Conservation (phyloP, 2,113 vertebrate species). For the Dendrocopos noguchii region DNA sequence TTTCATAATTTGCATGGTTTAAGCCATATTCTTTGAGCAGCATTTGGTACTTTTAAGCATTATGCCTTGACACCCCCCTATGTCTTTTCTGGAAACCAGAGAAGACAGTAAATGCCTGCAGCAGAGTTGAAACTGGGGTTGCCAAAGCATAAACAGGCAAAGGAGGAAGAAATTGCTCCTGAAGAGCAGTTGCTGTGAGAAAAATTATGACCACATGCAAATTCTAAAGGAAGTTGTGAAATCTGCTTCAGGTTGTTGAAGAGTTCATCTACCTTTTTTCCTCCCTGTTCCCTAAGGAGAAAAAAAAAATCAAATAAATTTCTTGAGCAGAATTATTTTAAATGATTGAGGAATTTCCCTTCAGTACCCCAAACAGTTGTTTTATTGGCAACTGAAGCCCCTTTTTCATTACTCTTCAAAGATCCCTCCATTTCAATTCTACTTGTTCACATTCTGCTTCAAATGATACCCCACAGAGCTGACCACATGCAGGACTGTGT, state of each 20-base stretch:
- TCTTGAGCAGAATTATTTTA: conserved; percentile 24
- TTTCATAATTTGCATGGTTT: not conserved
- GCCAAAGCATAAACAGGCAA: not conserved
- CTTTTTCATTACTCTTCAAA: conserved; percentile 70
- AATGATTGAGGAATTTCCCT: conserved; percentile 31
- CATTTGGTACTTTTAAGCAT: not conserved
- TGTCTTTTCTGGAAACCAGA: not conserved
- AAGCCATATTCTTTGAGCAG: not conserved
- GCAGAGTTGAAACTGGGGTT: not conserved
- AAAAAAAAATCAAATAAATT: not conserved
- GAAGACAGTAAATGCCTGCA: not conserved
- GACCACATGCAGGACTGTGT: conserved; percentile 71
- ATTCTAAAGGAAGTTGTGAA: not conserved
- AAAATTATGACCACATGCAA: conserved; percentile 8
- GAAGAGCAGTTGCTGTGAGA: not conserved
- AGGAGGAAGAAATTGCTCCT: not conserved
- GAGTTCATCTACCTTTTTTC: not conserved
- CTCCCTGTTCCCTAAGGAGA: not conserved
- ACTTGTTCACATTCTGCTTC: conserved; percentile 76
- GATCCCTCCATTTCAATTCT: conserved; percentile 67
- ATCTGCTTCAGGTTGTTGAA: not conserved
- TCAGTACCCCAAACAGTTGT: conserved; percentile 59
- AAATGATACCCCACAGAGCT: conserved; percentile 69
- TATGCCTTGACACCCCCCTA: not conserved
- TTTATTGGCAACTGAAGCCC: conserved; percentile 55